Base-by-base conservation (phyloP, 2,888 invertebrate species). In the Cephus spinipes region DNA sequence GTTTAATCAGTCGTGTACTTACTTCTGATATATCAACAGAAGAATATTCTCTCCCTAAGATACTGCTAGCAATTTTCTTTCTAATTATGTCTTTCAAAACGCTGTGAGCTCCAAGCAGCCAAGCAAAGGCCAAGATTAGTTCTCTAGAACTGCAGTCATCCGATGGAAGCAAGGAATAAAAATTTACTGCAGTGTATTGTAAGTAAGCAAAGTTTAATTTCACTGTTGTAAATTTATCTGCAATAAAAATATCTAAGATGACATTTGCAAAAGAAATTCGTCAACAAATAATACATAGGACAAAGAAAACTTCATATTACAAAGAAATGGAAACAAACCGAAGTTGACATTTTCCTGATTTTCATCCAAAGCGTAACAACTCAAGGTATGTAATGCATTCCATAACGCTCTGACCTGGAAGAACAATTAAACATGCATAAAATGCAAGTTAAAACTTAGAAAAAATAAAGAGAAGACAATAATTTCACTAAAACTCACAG, bases 61-160 rank as follows among this genome's bases (percentile, higher is more conserved):
- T 74, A 74, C 89, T 86, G 30, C 85, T 80, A 9, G 80, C 68
- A 3, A 92, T 77, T 82, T 87, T 87, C 12, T 79, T 73, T 69
- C 82, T 79, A 4, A 89, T 79, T 12, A 86, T 76, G 30, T 81
- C 80, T 73, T 83, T 82, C 68, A 91, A 76, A 76, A 85, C 81
- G 80, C 89, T 81, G 74, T 90, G 85, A 1, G 84, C 87, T 73
- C 87, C 85, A 33, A 92, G 77, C 23, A 92, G 77, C 90, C 91
- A 92, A 31, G 88, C 86, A 34, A 92, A 82, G 12, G 92, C 91
- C 73, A 92, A 77, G 73, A 92, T 83, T 71, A 92, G 83, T 79
- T 89, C 88, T 79, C 90, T 86, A 79, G 85, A 90, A 55, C 86
- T 83, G 71, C 73, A 80, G 73, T 71, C 82, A 75, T 84, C 83